Conservation (phyloP, 2,888 invertebrate genomes). For the Beris morrisii region DNA sequence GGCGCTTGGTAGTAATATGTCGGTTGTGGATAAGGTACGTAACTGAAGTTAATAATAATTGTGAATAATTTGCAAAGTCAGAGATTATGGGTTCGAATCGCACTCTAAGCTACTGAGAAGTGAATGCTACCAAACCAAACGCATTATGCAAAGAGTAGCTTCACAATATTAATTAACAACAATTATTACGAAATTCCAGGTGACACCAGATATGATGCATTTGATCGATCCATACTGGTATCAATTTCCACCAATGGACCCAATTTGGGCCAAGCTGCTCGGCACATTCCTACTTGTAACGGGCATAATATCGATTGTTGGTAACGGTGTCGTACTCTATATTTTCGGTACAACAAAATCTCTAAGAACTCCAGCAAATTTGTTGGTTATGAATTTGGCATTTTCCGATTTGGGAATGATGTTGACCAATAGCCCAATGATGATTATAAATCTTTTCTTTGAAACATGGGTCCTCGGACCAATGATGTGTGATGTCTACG, state of each 20-base stretch:
- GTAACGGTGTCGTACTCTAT: constrained; percentile 58
- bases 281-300: constrained; percentile 61
- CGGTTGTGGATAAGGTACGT: constrained; percentile 30
- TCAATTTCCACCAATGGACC: constrained; percentile 59
- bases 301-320: constrained; percentile 58
- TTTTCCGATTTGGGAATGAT: constrained; percentile 66
- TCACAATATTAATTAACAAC: too few species aligned
- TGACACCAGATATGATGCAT: constrained; percentile 67
- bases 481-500: constrained; percentile 63
- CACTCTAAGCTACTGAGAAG: too few species aligned
- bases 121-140: too few species aligned
- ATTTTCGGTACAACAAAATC: constrained; percentile 67
- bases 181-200: constrained; percentile 46
- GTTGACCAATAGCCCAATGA: constrained; percentile 60
- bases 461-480: constrained; percentile 65
- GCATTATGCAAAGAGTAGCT: too few species aligned
- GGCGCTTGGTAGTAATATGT: constrained; percentile 39
- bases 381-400: constrained; percentile 64
- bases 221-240: constrained; percentile 65
- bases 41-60: not conserved
- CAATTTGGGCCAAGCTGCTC: constrained; percentile 61
- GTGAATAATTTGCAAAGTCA: not conserved
- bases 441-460: constrained; percentile 63
- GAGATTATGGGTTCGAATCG: not conserved
- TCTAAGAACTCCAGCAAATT: constrained; percentile 63